A percentile compares a stretch with the other conserved stretches of the same genome.
Evolutionary conservation across 2,797 vertebrate species (phyloP).

Genomic region (Typhlichthys eigenmanni): DNA sequence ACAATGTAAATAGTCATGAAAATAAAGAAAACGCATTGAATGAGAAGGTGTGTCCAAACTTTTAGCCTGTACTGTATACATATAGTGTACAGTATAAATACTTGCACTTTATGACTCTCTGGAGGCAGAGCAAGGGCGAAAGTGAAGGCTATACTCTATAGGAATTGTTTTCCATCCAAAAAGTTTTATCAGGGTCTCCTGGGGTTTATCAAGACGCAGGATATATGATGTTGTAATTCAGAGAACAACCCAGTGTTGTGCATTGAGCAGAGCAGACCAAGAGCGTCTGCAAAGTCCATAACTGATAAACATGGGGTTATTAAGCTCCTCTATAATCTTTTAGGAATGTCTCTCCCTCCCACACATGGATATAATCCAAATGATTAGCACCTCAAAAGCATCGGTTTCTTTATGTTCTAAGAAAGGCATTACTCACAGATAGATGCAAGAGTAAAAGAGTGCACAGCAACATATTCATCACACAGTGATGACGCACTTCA

Average conservation of each 20-base stretch:
- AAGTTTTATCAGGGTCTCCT: too few species aligned
- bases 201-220: neutral
- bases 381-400: constrained; percentile 33
- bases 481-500: constrained; percentile 8
- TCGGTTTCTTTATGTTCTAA: constrained; percentile 21
- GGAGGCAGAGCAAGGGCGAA: neutral
- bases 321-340: constrained; percentile 56
- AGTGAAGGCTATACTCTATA: too few species aligned
- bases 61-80: too few species aligned
- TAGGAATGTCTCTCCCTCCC: constrained; percentile 65
- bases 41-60: too few species aligned
- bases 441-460: constrained; percentile 4
- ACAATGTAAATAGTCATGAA: too few species aligned
- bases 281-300: constrained; percentile 67
- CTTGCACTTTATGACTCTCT: neutral
- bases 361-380: constrained; percentile 38
- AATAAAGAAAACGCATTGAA: too few species aligned
- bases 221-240: constrained; percentile 6
- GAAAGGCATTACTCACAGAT: constrained; percentile 40
- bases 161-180: too few species aligned
- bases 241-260: constrained; percentile 22
- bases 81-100: too few species aligned
- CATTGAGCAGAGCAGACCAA: constrained; percentile 40
- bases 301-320: constrained; percentile 57
- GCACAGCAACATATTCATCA: constrained; percentile 6